phyloP scores from a whole-genome alignment of 2,113 vertebrate genomes.

The Ardeotis arabs region DNA sequence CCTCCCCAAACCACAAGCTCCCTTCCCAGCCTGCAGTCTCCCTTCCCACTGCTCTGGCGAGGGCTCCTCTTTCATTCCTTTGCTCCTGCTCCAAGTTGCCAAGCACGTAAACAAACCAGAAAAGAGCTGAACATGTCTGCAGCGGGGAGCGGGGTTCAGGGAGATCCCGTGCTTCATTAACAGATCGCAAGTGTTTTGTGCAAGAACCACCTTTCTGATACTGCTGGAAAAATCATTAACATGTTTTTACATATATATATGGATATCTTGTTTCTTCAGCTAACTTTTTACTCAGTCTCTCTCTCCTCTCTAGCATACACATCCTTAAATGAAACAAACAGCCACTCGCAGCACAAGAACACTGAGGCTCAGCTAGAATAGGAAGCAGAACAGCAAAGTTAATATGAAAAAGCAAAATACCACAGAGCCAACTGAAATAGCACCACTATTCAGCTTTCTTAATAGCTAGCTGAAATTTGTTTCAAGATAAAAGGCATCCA shows the following conservation, averaged over 20 bases:
- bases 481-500: conserved; percentile 33
- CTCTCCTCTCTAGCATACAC: not conserved
- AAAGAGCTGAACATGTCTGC: not conserved
- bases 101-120: not conserved
- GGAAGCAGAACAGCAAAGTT: not conserved
- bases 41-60: not conserved
- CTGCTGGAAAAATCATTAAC: not conserved
- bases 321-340: not conserved
- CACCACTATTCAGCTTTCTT: not conserved
- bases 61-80: not conserved
- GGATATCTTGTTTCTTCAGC: not conserved
- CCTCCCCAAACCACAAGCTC: not conserved
- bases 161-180: not conserved
- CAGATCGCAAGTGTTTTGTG: not conserved
- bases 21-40: not conserved
- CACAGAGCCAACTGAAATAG: not conserved
- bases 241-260: not conserved
- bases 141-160: not conserved
- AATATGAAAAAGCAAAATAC: conserved; percentile 3
- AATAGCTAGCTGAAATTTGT: not conserved
- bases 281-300: not conserved
- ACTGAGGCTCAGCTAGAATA: not conserved
- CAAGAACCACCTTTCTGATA: not conserved
- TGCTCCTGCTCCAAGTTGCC: not conserved
- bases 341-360: not conserved